These are phyloP conservation scores for Ectropis crepuscularia DNA, from an alignment of 2,888 invertebrate genomes.

Conservation along the genomic window DNA sequence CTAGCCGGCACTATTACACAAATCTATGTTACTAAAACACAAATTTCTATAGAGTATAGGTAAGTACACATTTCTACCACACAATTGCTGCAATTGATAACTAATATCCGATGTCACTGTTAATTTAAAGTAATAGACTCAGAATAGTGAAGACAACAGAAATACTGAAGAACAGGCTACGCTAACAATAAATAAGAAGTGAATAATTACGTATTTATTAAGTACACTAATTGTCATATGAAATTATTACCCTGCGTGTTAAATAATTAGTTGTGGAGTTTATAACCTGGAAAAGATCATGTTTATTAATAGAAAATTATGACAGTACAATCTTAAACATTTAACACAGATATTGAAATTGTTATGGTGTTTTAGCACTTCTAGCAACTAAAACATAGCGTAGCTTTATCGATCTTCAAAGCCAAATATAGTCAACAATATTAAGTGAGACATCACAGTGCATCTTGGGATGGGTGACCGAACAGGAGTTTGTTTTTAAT, in stretches of 20 bases:
- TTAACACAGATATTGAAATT: conserved; percentile 13
- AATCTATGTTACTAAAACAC: conserved; percentile 72
- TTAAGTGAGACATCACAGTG: too few species aligned
- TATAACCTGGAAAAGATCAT: conserved; percentile 67
- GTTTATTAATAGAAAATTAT: conserved; percentile 16
- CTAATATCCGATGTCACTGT: conserved; percentile 61
- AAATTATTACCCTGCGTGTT: conserved; percentile 62
- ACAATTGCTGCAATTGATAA: conserved; percentile 68
- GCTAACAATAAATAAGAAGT: conserved; percentile 55
- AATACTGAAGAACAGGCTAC: conserved; percentile 60
- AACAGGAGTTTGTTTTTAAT: too few species aligned
- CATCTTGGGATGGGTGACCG: too few species aligned
- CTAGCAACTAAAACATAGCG: not conserved
- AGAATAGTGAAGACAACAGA: conserved; percentile 64
- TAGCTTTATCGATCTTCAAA: too few species aligned
- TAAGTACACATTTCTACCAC: conserved; percentile 68
- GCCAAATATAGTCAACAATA: too few species aligned
- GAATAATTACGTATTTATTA: conserved; percentile 48
- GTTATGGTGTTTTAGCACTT: not conserved
- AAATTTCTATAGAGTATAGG: conserved; percentile 57
- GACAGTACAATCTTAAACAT: conserved; percentile 8
- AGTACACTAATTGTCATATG: conserved; percentile 43
- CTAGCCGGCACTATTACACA: conserved; percentile 72
- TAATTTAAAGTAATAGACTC: conserved; percentile 59
- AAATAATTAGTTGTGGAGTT: conserved; percentile 55